Evolutionary conservation across 2,797 vertebrate species (phyloP).

Genomic region (Scolopax bukidnonensis): DNA sequence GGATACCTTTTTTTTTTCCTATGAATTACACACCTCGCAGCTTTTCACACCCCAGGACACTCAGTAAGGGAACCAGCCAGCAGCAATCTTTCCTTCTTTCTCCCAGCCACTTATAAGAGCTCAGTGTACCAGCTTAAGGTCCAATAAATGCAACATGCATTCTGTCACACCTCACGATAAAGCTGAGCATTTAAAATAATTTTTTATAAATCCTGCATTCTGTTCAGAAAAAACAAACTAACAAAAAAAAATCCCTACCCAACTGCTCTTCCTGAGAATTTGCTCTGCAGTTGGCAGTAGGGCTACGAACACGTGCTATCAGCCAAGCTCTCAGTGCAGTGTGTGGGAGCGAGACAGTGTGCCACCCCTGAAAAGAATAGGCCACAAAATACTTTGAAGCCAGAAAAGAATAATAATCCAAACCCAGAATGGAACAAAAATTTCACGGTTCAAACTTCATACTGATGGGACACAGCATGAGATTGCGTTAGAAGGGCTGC

Average conservation of each 20-base stretch:
- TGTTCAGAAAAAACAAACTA: neutral
- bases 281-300: neutral
- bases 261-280: neutral
- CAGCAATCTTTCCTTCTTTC: neutral
- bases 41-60: neutral
- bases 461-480: neutral
- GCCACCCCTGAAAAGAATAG: neutral
- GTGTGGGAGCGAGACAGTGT: neutral
- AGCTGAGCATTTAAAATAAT: neutral
- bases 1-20: neutral
- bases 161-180: neutral
- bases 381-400: neutral
- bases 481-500: neutral
- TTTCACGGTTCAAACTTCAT: neutral
- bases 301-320: neutral
- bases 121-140: accelerated
- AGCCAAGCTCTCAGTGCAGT: neutral
- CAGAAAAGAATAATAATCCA: neutral
- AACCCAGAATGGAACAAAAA: neutral
- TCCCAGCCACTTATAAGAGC: neutral
- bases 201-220: neutral
- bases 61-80: neutral
- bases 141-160: neutral
- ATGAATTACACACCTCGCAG: neutral
- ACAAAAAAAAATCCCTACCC: accelerated